A percentile compares a stretch with the other conserved stretches of the same genome.
These are phyloP conservation scores for Leptoclinus maculatus DNA, from an alignment of 2,797 vertebrate species.

Conservation along the genomic window DNA sequence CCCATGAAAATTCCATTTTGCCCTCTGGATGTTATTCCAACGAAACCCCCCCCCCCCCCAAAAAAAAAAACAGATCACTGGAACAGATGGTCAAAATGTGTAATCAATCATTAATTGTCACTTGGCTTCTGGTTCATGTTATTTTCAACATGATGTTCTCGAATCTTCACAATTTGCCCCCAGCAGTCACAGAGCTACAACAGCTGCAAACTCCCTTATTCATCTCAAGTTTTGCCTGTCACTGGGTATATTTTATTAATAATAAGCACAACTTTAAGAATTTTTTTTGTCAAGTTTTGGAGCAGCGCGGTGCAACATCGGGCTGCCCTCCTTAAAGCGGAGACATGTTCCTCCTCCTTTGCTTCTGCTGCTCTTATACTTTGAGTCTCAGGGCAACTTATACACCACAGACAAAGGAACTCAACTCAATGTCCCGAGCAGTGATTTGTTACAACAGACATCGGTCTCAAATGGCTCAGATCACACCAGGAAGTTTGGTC, in stretches of 20 bases:
- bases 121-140: conserved; percentile 42
- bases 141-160: conserved; percentile 40
- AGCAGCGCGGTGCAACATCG: conserved; percentile 4
- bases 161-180: conserved; percentile 9
- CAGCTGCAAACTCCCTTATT: conserved; percentile 28
- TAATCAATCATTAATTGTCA: conserved; percentile 58
- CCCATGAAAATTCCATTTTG: conserved; percentile 27
- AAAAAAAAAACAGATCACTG: conserved; percentile 25
- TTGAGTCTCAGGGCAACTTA: conserved; percentile 37
- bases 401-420: conserved; percentile 21
- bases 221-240: conserved; percentile 32
- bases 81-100: conserved; percentile 62
- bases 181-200: conserved; percentile 10
- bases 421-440: conserved; percentile 38
- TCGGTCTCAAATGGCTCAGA: conserved; percentile 32
- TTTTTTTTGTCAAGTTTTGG: conserved; percentile 20
- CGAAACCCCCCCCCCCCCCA: conserved; percentile 26
- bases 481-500: conserved; percentile 50
- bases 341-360: conserved; percentile 19
- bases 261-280: conserved; percentile 36
- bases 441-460: conserved; percentile 54
- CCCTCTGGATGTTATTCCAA: conserved; percentile 63
- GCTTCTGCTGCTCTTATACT: conserved; percentile 18
- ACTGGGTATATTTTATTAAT: conserved; percentile 48
- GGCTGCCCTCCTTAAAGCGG: conserved; percentile 20